Evolutionary conservation across 2,888 invertebrate genomes (phyloP), one percentile per base, ranked within the genome.

Genomic region (Troides helena): DNA sequence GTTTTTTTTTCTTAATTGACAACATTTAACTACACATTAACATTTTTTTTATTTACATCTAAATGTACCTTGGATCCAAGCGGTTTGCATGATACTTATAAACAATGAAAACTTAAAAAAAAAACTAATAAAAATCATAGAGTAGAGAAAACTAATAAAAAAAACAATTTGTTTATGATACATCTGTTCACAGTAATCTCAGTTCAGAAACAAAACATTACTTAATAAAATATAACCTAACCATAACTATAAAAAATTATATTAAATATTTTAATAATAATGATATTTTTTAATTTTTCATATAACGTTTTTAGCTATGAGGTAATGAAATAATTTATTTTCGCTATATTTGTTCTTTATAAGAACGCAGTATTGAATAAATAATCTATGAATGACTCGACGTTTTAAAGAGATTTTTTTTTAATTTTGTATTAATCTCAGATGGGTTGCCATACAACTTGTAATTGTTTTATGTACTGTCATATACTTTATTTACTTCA

Each of bases 1-100:
- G 78, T 78, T 76, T 81, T 78, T 76, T 81, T 79, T 77, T 86
- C 90, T 89, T 89, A 89, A 90, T 88, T 84, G 78, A 88, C 84
- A 86, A 89, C 85, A 88, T 80, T 81, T 75, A 85, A 71, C 67
- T 72, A 71, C 71, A 67, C 64, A 46, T 58, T 68, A 60, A 74
- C 59, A 62, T 62, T 62, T 60, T n/a, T 57, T 43, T 57, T 17
- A 63, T 64, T 56, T 30, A 60, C 30, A 30, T 36, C 64, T 64
- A 64, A 50, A 64, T 21, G 14, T 50, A 14, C 2, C 10, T 5
- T 14, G 17, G 50, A 50, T 14, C 50, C 14, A 50, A 5, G 14
- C 14, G 50, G 5, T 14, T 50, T 50, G 4, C 50, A 50, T 5
- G 18, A 46, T 46, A 46, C 46, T 30, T 30, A 30, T 30, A 14